phyloP scores from a whole-genome alignment of 2,113 vertebrate species.

The Panthera uncia region DNA sequence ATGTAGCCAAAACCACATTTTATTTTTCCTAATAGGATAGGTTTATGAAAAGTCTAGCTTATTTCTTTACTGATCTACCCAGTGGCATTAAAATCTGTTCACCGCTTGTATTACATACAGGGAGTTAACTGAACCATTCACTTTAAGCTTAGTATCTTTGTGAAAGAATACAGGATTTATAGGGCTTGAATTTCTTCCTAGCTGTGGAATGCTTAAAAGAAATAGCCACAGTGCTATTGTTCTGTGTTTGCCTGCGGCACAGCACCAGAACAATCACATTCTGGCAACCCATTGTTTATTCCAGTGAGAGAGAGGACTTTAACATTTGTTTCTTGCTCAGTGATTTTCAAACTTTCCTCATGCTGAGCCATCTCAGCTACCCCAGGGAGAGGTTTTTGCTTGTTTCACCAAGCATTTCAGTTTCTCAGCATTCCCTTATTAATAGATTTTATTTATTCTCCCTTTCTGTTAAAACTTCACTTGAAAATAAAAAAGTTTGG shows the following conservation, averaged over 20 bases:
- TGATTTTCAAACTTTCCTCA: background rate
- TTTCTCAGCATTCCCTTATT: background rate
- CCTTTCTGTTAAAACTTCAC: conserved; percentile 46
- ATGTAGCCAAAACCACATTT: background rate
- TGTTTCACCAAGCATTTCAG: background rate
- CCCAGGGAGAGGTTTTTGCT: background rate
- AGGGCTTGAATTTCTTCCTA: conserved; percentile 41
- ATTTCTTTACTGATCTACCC: background rate
- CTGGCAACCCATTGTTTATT: background rate
- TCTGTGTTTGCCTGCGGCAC: background rate
- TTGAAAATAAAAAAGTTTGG: conserved; percentile 53
- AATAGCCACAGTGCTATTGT: background rate
- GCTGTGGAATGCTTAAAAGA: background rate
- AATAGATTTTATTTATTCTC: conserved; percentile 39
- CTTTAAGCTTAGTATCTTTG: background rate
- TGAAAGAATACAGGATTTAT: background rate
- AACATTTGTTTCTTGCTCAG: background rate
- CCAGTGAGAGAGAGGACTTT: background rate
- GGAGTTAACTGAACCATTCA: background rate
- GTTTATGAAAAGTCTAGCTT: background rate
- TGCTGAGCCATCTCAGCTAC: background rate
- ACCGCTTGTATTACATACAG: background rate
- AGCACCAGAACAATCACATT: background rate
- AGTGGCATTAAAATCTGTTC: conserved; percentile 29
- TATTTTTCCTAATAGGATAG: background rate